A percentile compares a stretch with the other conserved stretches of the same genome.
Conservation (phyloP, 2,888 invertebrate genomes). For the Prenolepis imparis region DNA sequence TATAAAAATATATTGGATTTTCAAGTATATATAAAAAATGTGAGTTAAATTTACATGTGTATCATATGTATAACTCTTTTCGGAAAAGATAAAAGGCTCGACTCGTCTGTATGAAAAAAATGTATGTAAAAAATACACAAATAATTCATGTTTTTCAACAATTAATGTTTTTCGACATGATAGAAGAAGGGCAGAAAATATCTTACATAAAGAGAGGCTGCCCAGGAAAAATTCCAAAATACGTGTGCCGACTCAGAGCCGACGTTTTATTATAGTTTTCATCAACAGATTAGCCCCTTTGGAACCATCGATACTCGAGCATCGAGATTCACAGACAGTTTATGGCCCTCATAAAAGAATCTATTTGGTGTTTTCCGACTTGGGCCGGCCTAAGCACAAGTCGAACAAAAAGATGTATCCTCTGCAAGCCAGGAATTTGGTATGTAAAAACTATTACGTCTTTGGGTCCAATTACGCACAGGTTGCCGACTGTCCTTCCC, state of each 20-base stretch:
- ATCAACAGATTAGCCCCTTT: slow-evolving; percentile 84
- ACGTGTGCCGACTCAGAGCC: slow-evolving; percentile 53
- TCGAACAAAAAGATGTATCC: slow-evolving; percentile 77
- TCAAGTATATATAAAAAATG: not conserved
- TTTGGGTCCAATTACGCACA: slow-evolving; percentile 76
- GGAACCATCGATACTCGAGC: slow-evolving; percentile 82
- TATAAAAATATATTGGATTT: not conserved
- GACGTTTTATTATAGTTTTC: slow-evolving; percentile 84
- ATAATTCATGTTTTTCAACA: not conserved
- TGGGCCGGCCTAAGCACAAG: slow-evolving; percentile 66
- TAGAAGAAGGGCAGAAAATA: slow-evolving; percentile 10
- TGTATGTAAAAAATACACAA: not conserved
- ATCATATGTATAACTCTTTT: not conserved
- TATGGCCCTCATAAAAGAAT: slow-evolving; percentile 83
- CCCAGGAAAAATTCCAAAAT: slow-evolving; percentile 70
- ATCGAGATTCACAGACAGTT: slow-evolving; percentile 77
- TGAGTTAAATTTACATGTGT: not conserved
- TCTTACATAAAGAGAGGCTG: slow-evolving; percentile 61
- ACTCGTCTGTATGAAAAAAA: not conserved
- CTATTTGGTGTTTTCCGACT: slow-evolving; percentile 82
- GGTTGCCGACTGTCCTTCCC: slow-evolving; percentile 71
- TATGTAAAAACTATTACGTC: slow-evolving; percentile 72
- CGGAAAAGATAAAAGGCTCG: no score
- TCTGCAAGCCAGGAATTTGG: slow-evolving; percentile 70
- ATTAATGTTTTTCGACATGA: not conserved